Base-by-base conservation (phyloP, 2,888 invertebrate genomes). In the Lepidocyrtoides sp. region DNA sequence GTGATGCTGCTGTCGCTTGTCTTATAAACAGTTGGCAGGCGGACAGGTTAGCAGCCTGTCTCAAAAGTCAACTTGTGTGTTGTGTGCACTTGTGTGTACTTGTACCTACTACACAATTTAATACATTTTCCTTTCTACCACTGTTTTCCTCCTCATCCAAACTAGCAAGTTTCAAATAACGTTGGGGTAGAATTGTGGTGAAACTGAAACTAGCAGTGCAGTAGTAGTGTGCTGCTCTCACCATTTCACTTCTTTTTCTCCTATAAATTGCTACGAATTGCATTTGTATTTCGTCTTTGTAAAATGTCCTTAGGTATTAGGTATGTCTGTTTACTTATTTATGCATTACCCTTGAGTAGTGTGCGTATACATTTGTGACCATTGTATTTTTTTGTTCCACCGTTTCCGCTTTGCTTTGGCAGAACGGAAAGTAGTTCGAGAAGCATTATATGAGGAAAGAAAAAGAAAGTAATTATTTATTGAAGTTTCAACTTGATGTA, bases 41-140 rank as follows among this genome's bases (percentile, higher is more conserved):
- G 82, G 89, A 54, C 89, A 89, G 89, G 89, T 82, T 87, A 60
- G 86, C 86, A 51, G 51, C 26, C n/a, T 48, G 51, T 77, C 77
- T 77, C 54, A 77, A 77, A 77, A 77, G 77, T 77, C 51, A 77
- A 77, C 51, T 77, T 77, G 51, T 54, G 51, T 77, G 20, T 48
- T 60, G 23, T 54, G 32, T 57, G n/a, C n/a, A 20, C 17, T 29
- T 32, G 41, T 72, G 17, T 66, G 66, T 32, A n/a, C 32, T 32
- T 66, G 17, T 66, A 12, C 66, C 20, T 44, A 72, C n/a, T n/a
- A n/a, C n/a, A n/a, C 72, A 72, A 72, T 72, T 72, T 44, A 20
- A 44, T 44, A 10, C 44, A 17, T 41, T 72, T 69, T n/a, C 44
- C 77, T 48, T 77, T 48, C 32, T 29, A 41, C 66, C 26, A 32